Base-by-base conservation (phyloP, 2,888 invertebrate genomes). In the Coleophora deauratella region DNA sequence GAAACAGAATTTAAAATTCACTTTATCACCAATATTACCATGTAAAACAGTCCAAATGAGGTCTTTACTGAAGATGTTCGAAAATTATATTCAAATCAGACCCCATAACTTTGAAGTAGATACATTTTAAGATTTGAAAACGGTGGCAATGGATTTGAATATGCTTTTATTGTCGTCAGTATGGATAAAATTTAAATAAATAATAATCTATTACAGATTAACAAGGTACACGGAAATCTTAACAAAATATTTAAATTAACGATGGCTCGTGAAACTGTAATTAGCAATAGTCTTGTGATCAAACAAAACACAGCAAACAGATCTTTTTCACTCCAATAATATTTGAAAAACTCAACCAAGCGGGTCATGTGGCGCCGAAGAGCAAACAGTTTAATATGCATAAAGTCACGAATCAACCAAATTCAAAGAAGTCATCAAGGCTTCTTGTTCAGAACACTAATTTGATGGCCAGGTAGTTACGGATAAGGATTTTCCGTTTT, bases 321-420 rank as follows among this genome's bases (percentile, higher is more conserved):
- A 52, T 58, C 63, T 55, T 45, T 45, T 61, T 55, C 63, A 71
- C 65, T 66, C 62, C 62, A 72, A 72, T 70, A 72, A 65, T 63
- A 66, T 73, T 68, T 67, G n/a, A 67, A 53, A 66, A 66, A 67
- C 63, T 54, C 68, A 72, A 66, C 71, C 62, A 62, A 62, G 55
- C 65, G 63, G 66, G 70, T 72, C 71, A 70, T 67, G 66, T 71
- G 82, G 78, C 80, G 82, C 82, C 82, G 62, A 42, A 59, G 56
- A 57, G 65, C 62, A 73, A 81, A 82, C 77, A 78, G 38, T 71
- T 73, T 76, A 79, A 73, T 72, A 74, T 62, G 70, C 75, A 70
- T 75, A 66, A 66, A 75, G 74, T 72, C 78, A 80, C 72, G 72
- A 75, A 70, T 72, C 62, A 57, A 57, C 59, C 59, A 54, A 70